These are phyloP conservation scores for Tetramorium parvispinum DNA, from an alignment of 1,140 invertebrate genomes.

Conservation along the genomic window DNA sequence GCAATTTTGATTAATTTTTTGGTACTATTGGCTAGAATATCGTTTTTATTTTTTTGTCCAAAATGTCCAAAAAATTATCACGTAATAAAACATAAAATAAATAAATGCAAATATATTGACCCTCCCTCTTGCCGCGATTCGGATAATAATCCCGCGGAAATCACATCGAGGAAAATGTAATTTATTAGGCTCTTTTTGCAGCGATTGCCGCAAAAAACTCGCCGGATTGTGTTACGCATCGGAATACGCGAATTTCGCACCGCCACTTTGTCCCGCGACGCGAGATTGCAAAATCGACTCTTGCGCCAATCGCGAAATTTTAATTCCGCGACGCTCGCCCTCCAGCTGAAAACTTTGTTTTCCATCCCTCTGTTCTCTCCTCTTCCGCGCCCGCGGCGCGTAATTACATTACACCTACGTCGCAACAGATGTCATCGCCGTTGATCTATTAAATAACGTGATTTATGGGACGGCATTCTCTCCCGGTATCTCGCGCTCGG, in stretches of 20 bases:
- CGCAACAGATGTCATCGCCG: slow-evolving; percentile 55
- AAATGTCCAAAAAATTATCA: slow-evolving; percentile 1
- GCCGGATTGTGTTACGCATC: neutral
- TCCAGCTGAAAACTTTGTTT: slow-evolving; percentile 43
- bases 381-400: slow-evolving; percentile 16
- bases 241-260: neutral
- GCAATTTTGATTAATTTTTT: slow-evolving; percentile 53
- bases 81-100: slow-evolving; percentile 27
- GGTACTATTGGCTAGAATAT: slow-evolving; percentile 34
- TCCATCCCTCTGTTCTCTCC: neutral
- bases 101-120: slow-evolving; percentile 32
- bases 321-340: slow-evolving; percentile 33
- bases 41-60: neutral
- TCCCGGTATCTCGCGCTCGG: slow-evolving; percentile 39
- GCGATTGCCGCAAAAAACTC: neutral
- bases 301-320: slow-evolving; percentile 26
- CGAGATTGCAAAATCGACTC: slow-evolving; percentile 37
- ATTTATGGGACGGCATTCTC: slow-evolving; percentile 43
- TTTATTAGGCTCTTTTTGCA: neutral
- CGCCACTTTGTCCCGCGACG: slow-evolving; percentile 14
- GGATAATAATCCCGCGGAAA: slow-evolving; percentile 31
- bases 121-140: neutral
- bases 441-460: slow-evolving; percentile 61
- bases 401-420: slow-evolving; percentile 59
- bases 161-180: neutral